These are phyloP conservation scores for Poeciliopsis gracilis DNA, from an alignment of 2,797 vertebrate genomes.

Conservation along the genomic window DNA sequence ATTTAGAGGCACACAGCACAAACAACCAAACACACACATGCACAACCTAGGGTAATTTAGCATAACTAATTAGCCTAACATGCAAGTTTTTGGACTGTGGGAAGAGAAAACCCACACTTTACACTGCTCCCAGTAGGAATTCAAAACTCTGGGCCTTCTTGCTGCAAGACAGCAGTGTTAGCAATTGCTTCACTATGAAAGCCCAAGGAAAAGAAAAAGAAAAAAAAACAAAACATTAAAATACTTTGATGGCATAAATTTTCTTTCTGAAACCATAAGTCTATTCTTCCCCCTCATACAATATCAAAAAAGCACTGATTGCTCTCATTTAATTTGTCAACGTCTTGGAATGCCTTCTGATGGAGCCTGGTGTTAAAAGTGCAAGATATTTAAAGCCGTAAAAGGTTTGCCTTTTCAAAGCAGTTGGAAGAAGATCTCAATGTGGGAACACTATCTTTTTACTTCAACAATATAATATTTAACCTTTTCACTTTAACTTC, in stretches of 20 bases:
- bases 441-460: neutral
- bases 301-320: conserved; percentile 12
- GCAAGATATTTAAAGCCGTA: conserved; percentile 51
- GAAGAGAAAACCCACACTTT: neutral
- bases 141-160: neutral
- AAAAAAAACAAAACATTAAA: neutral
- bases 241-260: neutral
- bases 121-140: neutral
- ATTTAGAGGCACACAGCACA: neutral
- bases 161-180: neutral
- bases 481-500: conserved; percentile 10
- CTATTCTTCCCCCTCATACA: neutral
- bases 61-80: neutral
- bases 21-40: neutral
- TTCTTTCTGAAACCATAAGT: conserved; percentile 27
- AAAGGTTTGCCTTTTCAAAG: conserved; percentile 28
- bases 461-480: conserved; percentile 16
- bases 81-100: neutral
- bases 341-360: conserved; percentile 40
- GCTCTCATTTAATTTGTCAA: conserved; percentile 40
- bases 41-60: neutral
- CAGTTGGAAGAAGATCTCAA: conserved; percentile 13
- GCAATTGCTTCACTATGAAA: neutral
- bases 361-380: conserved; percentile 34
- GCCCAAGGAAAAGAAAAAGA: neutral